Evolutionary conservation across 2,797 vertebrate species (phyloP).

Genomic region (Anas capensis): DNA sequence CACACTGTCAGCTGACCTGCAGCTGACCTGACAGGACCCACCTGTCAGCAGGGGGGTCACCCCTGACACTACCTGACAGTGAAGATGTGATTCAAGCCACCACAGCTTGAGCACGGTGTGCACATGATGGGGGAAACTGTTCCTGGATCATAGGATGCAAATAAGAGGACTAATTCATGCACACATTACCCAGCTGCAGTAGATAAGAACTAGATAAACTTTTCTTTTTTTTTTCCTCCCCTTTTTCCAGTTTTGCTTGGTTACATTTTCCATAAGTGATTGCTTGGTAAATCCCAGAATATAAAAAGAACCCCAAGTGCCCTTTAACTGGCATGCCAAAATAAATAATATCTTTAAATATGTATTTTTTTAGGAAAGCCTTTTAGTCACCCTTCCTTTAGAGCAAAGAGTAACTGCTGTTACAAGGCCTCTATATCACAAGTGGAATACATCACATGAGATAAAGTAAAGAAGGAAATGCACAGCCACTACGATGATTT

Average conservation of each 20-base stretch:
- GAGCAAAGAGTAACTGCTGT: background rate
- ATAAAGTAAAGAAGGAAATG: background rate
- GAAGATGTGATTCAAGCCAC: background rate
- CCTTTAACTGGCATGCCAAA: background rate
- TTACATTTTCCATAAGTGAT: background rate
- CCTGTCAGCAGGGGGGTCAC: background rate
- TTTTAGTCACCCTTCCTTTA: background rate
- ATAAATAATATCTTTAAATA: background rate
- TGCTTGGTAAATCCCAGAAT: background rate
- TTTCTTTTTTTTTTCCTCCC: background rate
- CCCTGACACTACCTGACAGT: background rate
- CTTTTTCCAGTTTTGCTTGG: background rate
- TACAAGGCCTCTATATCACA: background rate
- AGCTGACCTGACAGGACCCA: background rate
- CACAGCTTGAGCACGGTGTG: background rate
- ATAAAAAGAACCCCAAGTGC: background rate
- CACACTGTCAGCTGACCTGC: background rate
- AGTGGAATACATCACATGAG: rapidly evolving
- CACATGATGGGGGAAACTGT: background rate
- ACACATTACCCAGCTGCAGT: background rate
- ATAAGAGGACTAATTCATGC: background rate
- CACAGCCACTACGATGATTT: background rate
- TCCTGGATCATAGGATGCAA: background rate
- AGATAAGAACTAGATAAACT: background rate
- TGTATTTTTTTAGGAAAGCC: background rate